Evolutionary conservation across 2,113 vertebrate genomes (phyloP).

Genomic region (Oxygymnocypris stewartii): DNA sequence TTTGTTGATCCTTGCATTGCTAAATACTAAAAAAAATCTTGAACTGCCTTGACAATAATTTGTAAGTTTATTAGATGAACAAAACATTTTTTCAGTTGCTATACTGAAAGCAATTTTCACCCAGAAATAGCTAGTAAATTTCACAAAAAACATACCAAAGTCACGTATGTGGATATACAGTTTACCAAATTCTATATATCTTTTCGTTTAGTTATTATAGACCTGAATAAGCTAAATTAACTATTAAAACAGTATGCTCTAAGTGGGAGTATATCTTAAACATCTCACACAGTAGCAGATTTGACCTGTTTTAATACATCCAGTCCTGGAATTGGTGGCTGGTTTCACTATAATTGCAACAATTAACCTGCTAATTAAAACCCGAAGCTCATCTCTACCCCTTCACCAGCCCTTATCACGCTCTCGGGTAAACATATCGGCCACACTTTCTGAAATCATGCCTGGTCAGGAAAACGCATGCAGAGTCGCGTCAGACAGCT

Average conservation of each 20-base stretch:
- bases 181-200: neutral
- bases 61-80: neutral
- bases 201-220: neutral
- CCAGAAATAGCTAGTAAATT: neutral
- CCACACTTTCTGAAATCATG: slow-evolving; percentile 12
- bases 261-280: neutral
- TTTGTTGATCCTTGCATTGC: neutral
- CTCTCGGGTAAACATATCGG: slow-evolving; percentile 26
- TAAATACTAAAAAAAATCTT: neutral
- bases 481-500: slow-evolving; percentile 23
- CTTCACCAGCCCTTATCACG: neutral
- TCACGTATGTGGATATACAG: neutral
- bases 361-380: neutral
- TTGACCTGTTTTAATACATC: neutral
- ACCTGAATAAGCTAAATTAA: neutral
- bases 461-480: neutral
- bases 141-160: neutral
- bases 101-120: neutral
- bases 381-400: neutral
- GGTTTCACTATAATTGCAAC: neutral
- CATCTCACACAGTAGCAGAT: neutral
- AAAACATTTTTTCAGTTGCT: neutral
- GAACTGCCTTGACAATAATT: neutral
- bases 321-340: neutral
- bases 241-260: neutral